These are phyloP conservation scores for Papilio gigon DNA, from an alignment of 2,888 invertebrate genomes.

Conservation along the genomic window DNA sequence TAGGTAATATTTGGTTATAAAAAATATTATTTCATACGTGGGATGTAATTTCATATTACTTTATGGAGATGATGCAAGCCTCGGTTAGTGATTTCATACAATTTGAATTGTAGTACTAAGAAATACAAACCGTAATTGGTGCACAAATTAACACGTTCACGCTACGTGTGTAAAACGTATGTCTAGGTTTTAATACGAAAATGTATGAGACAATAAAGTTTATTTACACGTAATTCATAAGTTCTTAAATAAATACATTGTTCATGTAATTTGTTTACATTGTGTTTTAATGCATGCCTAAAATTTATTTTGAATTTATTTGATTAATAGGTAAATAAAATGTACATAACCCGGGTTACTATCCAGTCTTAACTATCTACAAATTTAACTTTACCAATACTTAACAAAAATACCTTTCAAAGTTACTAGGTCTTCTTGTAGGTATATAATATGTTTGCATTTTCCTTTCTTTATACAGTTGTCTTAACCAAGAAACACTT, in stretches of 20 bases:
- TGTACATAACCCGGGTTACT: too few species aligned
- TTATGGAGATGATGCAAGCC: constrained; percentile 6
- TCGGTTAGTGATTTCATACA: constrained; percentile 5
- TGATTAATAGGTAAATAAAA: too few species aligned
- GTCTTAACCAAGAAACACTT: too few species aligned
- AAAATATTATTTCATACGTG: neutral
- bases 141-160: constrained; percentile 31
- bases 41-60: neutral
- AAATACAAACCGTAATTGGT: constrained; percentile 31
- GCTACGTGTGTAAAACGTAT: neutral
- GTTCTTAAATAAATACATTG: too few species aligned
- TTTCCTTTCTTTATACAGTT: too few species aligned
- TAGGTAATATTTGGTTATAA: neutral
- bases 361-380: too few species aligned
- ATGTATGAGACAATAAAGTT: neutral
- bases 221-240: constrained; percentile 2
- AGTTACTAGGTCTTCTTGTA: too few species aligned
- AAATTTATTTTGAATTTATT: neutral
- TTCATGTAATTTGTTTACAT: too few species aligned
- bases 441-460: too few species aligned
- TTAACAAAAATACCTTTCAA: too few species aligned
- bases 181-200: constrained; percentile 1
- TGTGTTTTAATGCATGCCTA: too few species aligned
- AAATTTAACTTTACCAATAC: too few species aligned
- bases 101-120: neutral